Evolutionary conservation across 2,888 invertebrate genomes (phyloP).

Genomic region (Machimus atricapillus): DNA sequence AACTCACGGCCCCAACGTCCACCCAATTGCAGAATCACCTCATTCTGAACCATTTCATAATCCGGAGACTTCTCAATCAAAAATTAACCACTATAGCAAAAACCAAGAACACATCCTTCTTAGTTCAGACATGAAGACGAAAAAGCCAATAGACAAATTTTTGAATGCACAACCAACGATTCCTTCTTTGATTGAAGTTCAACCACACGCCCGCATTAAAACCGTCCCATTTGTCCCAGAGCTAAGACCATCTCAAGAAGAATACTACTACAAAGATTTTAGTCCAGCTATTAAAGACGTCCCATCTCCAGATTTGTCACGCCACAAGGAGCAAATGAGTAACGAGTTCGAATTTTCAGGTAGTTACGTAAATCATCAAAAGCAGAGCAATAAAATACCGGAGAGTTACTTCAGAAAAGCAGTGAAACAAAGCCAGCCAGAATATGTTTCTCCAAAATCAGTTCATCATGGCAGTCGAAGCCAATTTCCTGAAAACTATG

Average conservation of each 20-base stretch:
- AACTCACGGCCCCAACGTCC: conserved; percentile 61
- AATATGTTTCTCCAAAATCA: conserved; percentile 53
- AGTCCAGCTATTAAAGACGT: conserved; percentile 46
- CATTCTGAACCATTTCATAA: conserved; percentile 50
- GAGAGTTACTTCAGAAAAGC: conserved; percentile 50
- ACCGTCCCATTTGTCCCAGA: conserved; percentile 48
- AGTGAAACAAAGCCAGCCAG: conserved; percentile 50
- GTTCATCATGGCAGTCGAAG: conserved; percentile 41
- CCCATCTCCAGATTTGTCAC: conserved; percentile 51
- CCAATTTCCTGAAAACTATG: neutral
- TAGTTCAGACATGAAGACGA: conserved; percentile 58
- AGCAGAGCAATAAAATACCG: conserved; percentile 39
- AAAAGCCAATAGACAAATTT: conserved; percentile 57
- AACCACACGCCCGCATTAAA: conserved; percentile 58
- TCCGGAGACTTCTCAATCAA: conserved; percentile 59
- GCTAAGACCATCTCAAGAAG: conserved; percentile 53
- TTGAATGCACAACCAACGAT: conserved; percentile 57
- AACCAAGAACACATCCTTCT: conserved; percentile 61
- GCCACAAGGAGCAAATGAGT: conserved; percentile 51
- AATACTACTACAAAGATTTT: conserved; percentile 49
- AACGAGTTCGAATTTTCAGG: neutral
- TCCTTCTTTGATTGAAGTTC: conserved; percentile 59
- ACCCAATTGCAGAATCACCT: conserved; percentile 58
- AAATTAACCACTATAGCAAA: conserved; percentile 62
- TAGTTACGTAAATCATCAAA: conserved; percentile 49